Evolutionary conservation across 2,113 vertebrate genomes (phyloP).

Genomic region (Columba livia): DNA sequence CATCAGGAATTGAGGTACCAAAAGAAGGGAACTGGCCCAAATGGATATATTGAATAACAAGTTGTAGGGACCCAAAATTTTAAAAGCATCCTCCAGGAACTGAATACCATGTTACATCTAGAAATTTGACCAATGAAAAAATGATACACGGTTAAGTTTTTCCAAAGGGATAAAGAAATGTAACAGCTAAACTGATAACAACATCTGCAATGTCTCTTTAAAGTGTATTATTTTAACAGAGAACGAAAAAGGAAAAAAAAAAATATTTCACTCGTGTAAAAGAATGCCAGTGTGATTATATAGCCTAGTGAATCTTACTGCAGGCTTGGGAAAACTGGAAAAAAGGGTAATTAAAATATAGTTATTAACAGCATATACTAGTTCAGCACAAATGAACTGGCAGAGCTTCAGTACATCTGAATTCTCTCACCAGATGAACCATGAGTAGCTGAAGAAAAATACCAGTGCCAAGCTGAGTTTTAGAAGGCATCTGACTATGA

Average conservation of each 20-base stretch:
- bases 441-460: neutral
- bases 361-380: neutral
- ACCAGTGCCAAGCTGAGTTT: neutral
- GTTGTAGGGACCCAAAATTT: neutral
- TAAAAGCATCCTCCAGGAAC: neutral
- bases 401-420: neutral
- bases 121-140: neutral
- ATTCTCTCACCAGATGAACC: neutral
- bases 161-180: neutral
- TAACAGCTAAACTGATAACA: neutral
- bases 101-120: neutral
- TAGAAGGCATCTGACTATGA: neutral
- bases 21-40: neutral
- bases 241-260: neutral
- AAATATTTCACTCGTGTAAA: neutral
- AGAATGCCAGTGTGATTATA: neutral
- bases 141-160: neutral
- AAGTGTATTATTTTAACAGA: neutral
- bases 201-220: neutral
- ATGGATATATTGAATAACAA: neutral
- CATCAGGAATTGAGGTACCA: neutral
- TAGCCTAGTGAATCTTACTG: neutral
- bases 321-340: neutral
- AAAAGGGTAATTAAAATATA: neutral
- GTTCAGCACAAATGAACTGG: neutral